Base-by-base conservation (phyloP, 2,113 vertebrate species). In the Sebastes fasciatus region DNA sequence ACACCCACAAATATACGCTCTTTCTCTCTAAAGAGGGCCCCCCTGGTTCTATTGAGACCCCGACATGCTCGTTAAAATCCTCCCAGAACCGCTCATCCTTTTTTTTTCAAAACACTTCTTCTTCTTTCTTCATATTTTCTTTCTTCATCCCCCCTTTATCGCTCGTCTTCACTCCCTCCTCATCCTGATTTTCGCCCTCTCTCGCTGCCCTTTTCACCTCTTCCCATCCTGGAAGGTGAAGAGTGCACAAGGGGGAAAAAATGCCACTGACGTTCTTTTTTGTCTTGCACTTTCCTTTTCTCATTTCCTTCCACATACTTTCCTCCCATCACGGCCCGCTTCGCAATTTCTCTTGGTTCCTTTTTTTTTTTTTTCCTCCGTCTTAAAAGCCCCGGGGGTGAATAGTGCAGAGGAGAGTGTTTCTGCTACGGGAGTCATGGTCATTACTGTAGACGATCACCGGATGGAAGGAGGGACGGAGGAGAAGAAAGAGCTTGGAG, bases 271-370 rank as follows among this genome's bases (percentile, higher is more conserved):
- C 19, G 34, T 80, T 77, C 55, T 49, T 71, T 62, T 54, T 80
- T 68, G 75, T 81, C 77, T 60, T 19, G 78, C 49, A 62, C 80
- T 82, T 89, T 91, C 70, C 88, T 79, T 86, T 89, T 91, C 86
- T 91, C 88, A 92, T 92, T 91, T 93, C 90, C 90, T 89, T 85
- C 79, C 55, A 85, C 90, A 93, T 91, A 81, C 68, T 85, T 90
- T 86, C 54, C 73, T 61, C 73, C 77, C 79, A 84, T 85, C 78
- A 52, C 5, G 34, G 46, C 60, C 40, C 3, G 13, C 42, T 71
- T 48, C 1, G 42, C 80, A 84, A 81, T 86, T 75, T 82, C 65
- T 88, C 73, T 81, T 69, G 8, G 4, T 49, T 48, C 40, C 42
- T 19, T 14, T 26, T 57, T 72, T 45, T n/a, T 10, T 10, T 19